Evolutionary conservation across 2,797 vertebrate genomes (phyloP), one percentile per base, ranked within the genome.

Genomic region (Lacerta agilis): DNA sequence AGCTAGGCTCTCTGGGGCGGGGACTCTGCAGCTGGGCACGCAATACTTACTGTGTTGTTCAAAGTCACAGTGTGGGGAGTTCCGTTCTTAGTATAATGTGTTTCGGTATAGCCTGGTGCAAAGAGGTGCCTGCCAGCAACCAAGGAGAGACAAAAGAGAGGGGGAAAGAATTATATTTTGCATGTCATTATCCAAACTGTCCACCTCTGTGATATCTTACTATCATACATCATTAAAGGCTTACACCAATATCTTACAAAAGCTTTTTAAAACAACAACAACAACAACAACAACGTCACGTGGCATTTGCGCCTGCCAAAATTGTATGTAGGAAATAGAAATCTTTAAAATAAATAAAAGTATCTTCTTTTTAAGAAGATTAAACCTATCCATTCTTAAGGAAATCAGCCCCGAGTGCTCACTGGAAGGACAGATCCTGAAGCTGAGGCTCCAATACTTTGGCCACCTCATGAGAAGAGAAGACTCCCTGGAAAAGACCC

Each of bases 71-170:
- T 97, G 91, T 93, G 97, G 87, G 97, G 96, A n/a, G 69, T 87
- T 93, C 98, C 98, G 85, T 89, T 95, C 67, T 94, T 92, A 88
- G 89, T 96, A 90, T 99, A 99, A 97, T 98, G 97, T 87, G 97
- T 98, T 95, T 99, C 98, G 2, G 98, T 98, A 96, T 98, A 99
- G 94, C 96, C 95, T 41, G 97, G 97, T 89, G 98, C 97, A 95
- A 99, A 97, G 86, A 99, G 98, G 87, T 98, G 94, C 92, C 99
- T 99, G 91, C 67, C 94, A 90, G 89, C 87, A 89, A 78, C 18
- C 58, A 43, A 85, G 77, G 27, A 66, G 11, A 71, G n/a, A 61
- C 7, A 9, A 0, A 7, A 18, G 4, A 75, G 45, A 64, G 2
- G 27, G 49, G 58, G 36, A 67, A 6, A 55, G 3, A 36, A 79